Conservation (phyloP, 1,140 invertebrate species). For the Chironomus striatipennis region DNA sequence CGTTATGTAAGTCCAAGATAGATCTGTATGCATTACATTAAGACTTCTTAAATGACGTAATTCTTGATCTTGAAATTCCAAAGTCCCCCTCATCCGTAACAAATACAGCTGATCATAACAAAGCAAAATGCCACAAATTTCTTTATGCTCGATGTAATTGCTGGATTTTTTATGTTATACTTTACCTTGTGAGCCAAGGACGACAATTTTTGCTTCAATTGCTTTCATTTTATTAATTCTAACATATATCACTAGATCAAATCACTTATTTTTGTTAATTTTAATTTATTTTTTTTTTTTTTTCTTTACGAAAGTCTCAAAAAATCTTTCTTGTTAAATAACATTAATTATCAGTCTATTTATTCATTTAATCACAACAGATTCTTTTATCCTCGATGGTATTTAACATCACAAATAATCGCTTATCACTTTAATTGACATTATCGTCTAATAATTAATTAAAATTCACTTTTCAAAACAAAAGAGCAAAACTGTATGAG, state of each 20-base stretch:
- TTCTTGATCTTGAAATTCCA: no score
- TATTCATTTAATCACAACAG: background rate
- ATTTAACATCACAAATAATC: background rate
- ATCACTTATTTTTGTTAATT: background rate
- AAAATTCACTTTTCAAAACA: no score
- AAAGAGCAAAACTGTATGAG: no score
- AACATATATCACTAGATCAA: background rate
- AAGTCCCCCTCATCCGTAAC: no score
- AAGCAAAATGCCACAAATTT: no score
- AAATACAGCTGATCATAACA: no score
- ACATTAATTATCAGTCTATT: background rate
- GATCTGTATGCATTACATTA: no score
- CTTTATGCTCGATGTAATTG: no score
- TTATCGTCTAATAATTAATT: no score
- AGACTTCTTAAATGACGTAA: no score
- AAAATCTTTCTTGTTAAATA: background rate
- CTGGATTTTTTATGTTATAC: background rate
- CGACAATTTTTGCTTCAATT: slow-evolving; percentile 73
- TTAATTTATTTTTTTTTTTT: background rate
- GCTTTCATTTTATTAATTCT: slow-evolving; percentile 49
- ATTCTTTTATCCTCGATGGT: background rate
- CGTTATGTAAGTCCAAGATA: no score
- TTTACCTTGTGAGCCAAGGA: slow-evolving; percentile 69
- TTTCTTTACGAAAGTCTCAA: background rate
- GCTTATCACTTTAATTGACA: background rate